phyloP scores from a whole-genome alignment of 2,113 vertebrate genomes.

The Pelecanoides urinatrix region DNA sequence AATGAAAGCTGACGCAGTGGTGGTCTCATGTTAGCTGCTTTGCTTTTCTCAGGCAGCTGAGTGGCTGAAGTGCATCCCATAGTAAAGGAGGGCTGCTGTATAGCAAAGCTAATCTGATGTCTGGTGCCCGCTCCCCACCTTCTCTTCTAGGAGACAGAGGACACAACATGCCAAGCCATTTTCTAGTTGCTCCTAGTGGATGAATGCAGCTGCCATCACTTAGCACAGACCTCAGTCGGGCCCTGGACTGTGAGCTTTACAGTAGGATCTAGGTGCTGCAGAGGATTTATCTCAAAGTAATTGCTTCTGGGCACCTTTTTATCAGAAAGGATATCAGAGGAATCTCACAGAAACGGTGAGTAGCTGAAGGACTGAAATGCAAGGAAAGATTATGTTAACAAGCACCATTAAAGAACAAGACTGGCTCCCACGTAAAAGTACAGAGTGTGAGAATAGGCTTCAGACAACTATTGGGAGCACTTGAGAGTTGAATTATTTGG shows the following conservation, averaged over 20 bases:
- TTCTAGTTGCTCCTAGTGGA: not conserved
- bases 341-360: not conserved
- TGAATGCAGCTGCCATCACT: not conserved
- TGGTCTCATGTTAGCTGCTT: not conserved
- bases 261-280: not conserved
- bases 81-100: not conserved
- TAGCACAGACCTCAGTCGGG: not conserved
- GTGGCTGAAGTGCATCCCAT: not conserved
- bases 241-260: not conserved
- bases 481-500: not conserved
- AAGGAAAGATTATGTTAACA: not conserved
- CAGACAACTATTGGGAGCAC: not conserved
- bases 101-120: not conserved
- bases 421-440: not conserved
- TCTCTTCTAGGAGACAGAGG: not conserved
- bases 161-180: not conserved
- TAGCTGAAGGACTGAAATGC: not conserved
- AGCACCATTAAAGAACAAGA: not conserved
- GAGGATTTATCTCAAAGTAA: not conserved
- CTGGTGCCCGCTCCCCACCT: not conserved
- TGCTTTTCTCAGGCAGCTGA: not conserved
- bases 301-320: not conserved
- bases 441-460: not conserved
- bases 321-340: not conserved
- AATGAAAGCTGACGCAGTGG: not conserved